Evolutionary conservation across 2,113 vertebrate genomes (phyloP).

Genomic region (Limnothrissa miodon): DNA sequence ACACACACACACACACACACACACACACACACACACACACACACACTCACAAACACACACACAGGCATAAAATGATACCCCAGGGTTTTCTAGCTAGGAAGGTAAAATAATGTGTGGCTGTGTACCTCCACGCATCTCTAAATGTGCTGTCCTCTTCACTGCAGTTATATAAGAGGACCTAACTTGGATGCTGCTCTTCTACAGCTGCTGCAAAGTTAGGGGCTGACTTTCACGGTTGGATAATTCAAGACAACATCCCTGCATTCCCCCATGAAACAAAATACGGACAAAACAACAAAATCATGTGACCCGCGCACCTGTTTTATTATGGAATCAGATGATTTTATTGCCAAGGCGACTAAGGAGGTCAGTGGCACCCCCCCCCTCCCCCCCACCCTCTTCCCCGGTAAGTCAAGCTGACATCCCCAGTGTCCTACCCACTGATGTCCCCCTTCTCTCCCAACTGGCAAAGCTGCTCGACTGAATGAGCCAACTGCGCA

Average conservation of each 20-base stretch:
- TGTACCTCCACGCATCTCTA: neutral
- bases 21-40: conserved; percentile 15
- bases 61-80: neutral
- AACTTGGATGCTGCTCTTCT: neutral
- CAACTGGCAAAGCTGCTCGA: neutral
- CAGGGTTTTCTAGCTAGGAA: neutral
- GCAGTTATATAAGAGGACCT: neutral
- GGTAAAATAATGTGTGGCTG: neutral
- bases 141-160: neutral
- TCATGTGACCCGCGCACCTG: neutral
- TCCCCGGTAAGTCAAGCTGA: neutral
- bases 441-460: neutral
- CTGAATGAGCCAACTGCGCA: neutral
- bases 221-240: neutral
- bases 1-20: neutral
- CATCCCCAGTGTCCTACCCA: neutral
- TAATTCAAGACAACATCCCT: neutral
- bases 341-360: neutral
- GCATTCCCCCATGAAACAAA: neutral
- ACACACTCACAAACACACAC: conserved; percentile 9
- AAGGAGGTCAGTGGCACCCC: neutral
- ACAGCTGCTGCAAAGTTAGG: neutral
- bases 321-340: neutral
- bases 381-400: neutral
- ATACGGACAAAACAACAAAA: neutral